Base-by-base conservation (phyloP, 2,797 vertebrate species). In the Chanos chanos region DNA sequence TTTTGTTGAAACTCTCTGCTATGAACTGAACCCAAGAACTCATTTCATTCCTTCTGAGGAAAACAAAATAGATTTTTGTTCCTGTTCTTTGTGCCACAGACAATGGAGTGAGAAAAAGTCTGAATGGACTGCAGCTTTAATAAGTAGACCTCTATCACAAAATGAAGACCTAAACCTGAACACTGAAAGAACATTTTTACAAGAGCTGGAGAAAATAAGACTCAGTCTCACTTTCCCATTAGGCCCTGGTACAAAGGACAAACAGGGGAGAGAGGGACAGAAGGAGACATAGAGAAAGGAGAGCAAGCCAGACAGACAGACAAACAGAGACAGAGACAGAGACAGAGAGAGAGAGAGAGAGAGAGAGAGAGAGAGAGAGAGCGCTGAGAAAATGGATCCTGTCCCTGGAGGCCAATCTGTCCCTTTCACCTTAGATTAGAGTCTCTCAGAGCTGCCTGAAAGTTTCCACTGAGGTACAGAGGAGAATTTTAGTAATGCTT, bases 391-490 rank as follows among this genome's bases (percentile, higher is more conserved):
- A 50, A 56, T 31, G 10, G 53, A 28, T 48, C 12, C 28, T 16
- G 4, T 45, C 44, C 37, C 44, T 28, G 34, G 33, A 19, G 58
- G 36, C 44, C 7, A 28, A 36, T 68, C 49, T 53, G 39, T 44
- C 43, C 16, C 22, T 39, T 40, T 68, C 39, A 68, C 52, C 30
- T 50, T 25, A 50, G 66, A 62, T 57, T 58, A 52, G 31, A 63
- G 52, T 28, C 44, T 16, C 37, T 50, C 58, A 54, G 1, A 54
- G 19, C 13, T 18, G 19, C 27, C 28, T 40, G 18, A 45, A 48
- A 49, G 45, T 37, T 60, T 48, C 34, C 57, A 25, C 24, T 18
- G 27, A 18, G 12, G 36, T 10, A 13, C 15, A 10, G 16, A 21
- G 28, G 21, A 36, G 19, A 19, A 25, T 39, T 25, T 39, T 1